Base-by-base conservation (phyloP, 2,888 invertebrate genomes). In the Calliphora vomitoria region DNA sequence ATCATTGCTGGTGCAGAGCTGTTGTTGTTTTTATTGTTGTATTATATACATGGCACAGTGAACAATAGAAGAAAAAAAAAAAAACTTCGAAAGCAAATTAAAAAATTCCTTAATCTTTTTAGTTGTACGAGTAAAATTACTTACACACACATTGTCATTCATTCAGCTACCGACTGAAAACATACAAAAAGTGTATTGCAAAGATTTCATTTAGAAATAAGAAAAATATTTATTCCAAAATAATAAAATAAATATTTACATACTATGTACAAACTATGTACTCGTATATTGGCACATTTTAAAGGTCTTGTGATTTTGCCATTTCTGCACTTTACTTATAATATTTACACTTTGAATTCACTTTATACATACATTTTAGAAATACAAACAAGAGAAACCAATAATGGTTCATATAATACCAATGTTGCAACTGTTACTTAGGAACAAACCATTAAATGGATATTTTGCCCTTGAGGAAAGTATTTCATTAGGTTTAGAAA, bases 41-140 rank as follows among this genome's bases (percentile, higher is more conserved):
- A 35, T 74, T 68, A 11, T 55, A 35, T 71, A 55, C 20, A 50
- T n/a, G 35, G 13, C 66, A 53, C 38, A 25, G 68, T 60, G 55
- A 71, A 62, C 31, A 76, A 68, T 1, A 44, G 4, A 44, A 62
- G 31, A 72, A 20, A 15, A 41, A 74, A 41, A 74, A 62, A 62
- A 55, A 58, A 72, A 66, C 55, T 50, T 53, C 62, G 69, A 76
- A 82, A 75, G 75, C 55, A 83, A 78, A 71, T 76, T 83, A 78
- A 83, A 83, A 83, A 78, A 83, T 83, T 83, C 83, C 78, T 58
- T 74, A 75, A 78, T 71, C 71, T 83, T 71, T 35, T 44, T 4
- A 44, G 20, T 11, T 62, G 44, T 44, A 47, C 31, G 60, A 60
- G 11, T 38, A 41, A 58, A 62, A 47, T 8, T 69, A 10, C 31